Evolutionary conservation across 2,113 vertebrate genomes (phyloP).

Genomic region (Piaya cayana): DNA sequence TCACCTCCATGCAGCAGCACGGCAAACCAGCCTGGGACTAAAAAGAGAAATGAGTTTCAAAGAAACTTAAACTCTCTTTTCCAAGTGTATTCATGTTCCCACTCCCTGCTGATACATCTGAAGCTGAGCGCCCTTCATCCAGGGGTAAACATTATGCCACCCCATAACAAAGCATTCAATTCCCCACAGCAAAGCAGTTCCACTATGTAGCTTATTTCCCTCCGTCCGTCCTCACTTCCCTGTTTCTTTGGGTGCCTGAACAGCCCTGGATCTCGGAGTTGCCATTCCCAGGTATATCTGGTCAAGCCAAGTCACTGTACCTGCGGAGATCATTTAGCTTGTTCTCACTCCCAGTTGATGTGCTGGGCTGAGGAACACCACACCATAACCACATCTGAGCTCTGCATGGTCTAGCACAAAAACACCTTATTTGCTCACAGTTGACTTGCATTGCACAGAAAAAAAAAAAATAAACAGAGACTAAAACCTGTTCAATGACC

Average conservation of each 20-base stretch:
- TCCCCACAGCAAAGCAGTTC: neutral
- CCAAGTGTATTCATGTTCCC: neutral
- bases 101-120: neutral
- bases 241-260: neutral
- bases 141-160: neutral
- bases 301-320: neutral
- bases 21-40: neutral
- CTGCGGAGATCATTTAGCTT: neutral
- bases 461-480: neutral
- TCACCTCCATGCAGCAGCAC: neutral
- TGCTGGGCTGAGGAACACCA: neutral
- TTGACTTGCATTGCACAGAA: neutral
- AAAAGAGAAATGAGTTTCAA: neutral
- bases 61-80: neutral
- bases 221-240: neutral
- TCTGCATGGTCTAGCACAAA: neutral
- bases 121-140: neutral
- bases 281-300: neutral
- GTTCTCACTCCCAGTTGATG: accelerated
- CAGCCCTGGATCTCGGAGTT: neutral
- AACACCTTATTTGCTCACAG: neutral
- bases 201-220: accelerated
- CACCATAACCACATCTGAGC: neutral
- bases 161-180: neutral
- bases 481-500: neutral